These are phyloP conservation scores for Zaprionus tsacasi DNA, from an alignment of 1,140 invertebrate genomes.

Conservation along the genomic window DNA sequence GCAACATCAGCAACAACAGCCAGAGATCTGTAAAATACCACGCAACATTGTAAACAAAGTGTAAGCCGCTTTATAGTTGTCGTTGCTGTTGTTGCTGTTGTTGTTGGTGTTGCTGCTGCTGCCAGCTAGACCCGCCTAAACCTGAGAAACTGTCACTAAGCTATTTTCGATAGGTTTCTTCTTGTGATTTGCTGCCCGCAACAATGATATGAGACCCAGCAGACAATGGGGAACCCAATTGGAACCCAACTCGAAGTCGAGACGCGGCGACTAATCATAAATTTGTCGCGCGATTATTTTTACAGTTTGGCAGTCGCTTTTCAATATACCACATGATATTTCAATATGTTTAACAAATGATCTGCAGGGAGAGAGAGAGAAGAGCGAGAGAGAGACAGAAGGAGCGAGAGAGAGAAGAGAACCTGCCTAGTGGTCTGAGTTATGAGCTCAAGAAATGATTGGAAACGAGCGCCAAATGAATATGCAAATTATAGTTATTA, in stretches of 20 bases:
- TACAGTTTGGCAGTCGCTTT: constrained; percentile 66
- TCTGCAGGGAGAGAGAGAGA: not conserved
- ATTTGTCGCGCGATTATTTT: constrained; percentile 79
- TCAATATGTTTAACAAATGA: constrained; percentile 39
- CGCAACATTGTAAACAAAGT: constrained; percentile 82
- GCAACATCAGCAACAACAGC: constrained; percentile 50
- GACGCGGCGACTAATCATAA: constrained; percentile 68
- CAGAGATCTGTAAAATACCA: constrained; percentile 74
- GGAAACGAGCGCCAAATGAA: constrained; percentile 56
- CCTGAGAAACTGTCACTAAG: constrained; percentile 58
- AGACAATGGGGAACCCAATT: constrained; percentile 35
- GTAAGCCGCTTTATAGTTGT: constrained; percentile 72
- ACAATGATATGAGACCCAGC: not conserved
- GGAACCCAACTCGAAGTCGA: not conserved
- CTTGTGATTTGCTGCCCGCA: constrained; percentile 44
- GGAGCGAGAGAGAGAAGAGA: not conserved
- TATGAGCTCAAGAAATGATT: constrained; percentile 72
- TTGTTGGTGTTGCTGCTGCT: constrained; percentile 22
- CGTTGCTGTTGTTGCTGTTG: constrained; percentile 32
- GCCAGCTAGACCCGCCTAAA: constrained; percentile 51
- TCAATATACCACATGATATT: constrained; percentile 54
- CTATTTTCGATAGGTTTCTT: constrained; percentile 57
- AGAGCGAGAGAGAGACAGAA: not conserved
- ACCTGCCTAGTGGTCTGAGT: constrained; percentile 45
- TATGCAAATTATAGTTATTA: constrained; percentile 80